Base-by-base conservation (phyloP, 2,113 vertebrate species). In the Eudorcas thomsonii region DNA sequence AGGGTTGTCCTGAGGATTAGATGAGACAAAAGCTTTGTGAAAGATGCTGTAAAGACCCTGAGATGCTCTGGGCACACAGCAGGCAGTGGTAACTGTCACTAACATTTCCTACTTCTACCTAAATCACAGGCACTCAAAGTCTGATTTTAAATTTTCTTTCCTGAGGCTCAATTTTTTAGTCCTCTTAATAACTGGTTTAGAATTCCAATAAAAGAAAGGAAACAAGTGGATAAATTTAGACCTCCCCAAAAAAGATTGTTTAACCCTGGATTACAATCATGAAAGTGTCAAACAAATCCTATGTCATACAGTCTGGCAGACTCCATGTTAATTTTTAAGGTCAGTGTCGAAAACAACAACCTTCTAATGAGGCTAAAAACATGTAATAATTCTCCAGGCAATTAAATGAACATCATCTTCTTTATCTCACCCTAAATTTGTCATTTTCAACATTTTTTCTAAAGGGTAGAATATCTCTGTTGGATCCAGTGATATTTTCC, bases 281-380 rank as follows among this genome's bases (percentile, higher is more conserved):
- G 36, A 2, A 50, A 71, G 74, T 67, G 43, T 81, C 81, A 78
- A 30, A 78, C 89, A 94, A 93, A 95, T 54, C 55, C 82, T 26
- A 26, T 6, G 6, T 28, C 8, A 0, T 12, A 5, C n/a, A 50
- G 9, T 19, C 82, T 50, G 82, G 93, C 78, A 91, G 90, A 62
- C 4, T 33, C 62, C 26, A 4, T 2, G 1, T 90, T 93, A 23
- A 78, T 60, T 74, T 91, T 86, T 91, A 93, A 96, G 91, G 89
- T 96, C 94, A 91, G n/a, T 60, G 86, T 62, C 64, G 43, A 96
- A 94, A 96, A 96, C 88, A 95, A 81, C 67, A 43, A 78, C 86
- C 94, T 96, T 91, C 78, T 93, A 94, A 96, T 96, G 94, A 96
- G 92, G 86, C 86, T 96, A 86, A 97, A 95, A 96, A 85, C 43